Conservation (phyloP, 1,140 invertebrate genomes). For the Cyphomyrmex costatus region DNA sequence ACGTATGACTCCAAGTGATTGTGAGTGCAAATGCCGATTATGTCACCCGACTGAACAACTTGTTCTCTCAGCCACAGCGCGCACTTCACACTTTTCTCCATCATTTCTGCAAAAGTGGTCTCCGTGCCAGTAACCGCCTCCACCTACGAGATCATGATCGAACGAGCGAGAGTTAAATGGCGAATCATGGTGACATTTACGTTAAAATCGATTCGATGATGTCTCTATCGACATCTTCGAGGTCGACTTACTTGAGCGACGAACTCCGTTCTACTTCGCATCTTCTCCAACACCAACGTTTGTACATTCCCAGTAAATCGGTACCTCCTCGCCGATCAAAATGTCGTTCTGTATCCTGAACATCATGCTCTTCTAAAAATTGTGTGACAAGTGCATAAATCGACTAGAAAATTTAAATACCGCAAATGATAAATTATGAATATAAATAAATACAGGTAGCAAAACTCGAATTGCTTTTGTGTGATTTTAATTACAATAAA, state of each 20-base stretch:
- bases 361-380: neutral
- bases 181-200: constrained; percentile 32
- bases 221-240: constrained; percentile 5
- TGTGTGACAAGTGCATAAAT: neutral
- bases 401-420: neutral
- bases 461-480: neutral
- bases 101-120: constrained; percentile 61
- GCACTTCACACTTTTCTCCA: constrained; percentile 60
- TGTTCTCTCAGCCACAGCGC: constrained; percentile 66
- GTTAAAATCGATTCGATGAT: constrained; percentile 25
- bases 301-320: constrained; percentile 39
- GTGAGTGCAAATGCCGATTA: constrained; percentile 83
- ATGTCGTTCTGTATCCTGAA: constrained; percentile 60
- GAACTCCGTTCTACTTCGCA: constrained; percentile 49
- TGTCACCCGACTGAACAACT: constrained; percentile 84
- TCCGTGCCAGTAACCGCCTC: constrained; percentile 43
- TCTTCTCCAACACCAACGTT: constrained; percentile 62
- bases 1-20: constrained; percentile 86
- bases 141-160: constrained; percentile 28
- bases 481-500: neutral
- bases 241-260: constrained; percentile 63
- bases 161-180: constrained; percentile 19
- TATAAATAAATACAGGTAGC: neutral
- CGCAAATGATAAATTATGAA: neutral
- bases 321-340: constrained; percentile 44